phyloP scores from a whole-genome alignment of 2,797 vertebrate genomes.

The Notamacropus eugenii region DNA sequence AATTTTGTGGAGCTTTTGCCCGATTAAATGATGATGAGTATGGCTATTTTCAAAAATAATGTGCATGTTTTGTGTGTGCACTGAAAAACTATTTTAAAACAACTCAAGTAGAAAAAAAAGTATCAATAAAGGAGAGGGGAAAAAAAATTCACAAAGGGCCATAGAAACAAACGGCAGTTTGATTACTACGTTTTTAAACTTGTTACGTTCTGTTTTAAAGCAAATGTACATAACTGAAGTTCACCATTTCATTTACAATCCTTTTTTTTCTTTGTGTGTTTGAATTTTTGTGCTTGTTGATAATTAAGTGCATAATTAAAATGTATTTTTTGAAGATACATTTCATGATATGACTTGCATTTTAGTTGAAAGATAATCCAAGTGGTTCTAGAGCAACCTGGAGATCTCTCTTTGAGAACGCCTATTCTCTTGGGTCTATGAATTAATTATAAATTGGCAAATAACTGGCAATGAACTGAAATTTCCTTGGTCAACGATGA shows the following conservation, averaged over 20 bases:
- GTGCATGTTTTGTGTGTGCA: not conserved
- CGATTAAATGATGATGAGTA: too few relatives aligned
- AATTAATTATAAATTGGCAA: not conserved
- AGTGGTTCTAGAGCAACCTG: not conserved
- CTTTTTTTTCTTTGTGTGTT: not conserved
- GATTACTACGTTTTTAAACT: not conserved
- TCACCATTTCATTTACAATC: not conserved
- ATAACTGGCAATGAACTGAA: not conserved
- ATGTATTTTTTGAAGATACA: not conserved
- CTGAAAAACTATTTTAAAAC: not conserved
- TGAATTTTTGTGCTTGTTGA: conserved; percentile 21
- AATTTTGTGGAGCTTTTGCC: too few relatives aligned
- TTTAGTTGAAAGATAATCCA: not conserved
- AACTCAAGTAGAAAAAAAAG: not conserved
- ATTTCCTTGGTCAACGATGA: not conserved
- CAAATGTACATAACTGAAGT: not conserved
- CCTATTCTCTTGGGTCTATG: not conserved
- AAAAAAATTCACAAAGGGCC: not conserved
- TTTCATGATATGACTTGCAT: not conserved
- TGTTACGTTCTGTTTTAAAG: not conserved
- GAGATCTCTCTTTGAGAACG: not conserved
- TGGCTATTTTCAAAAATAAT: not conserved
- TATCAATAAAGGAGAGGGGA: not conserved
- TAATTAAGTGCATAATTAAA: not conserved
- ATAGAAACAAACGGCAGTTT: not conserved